Evolutionary conservation across 92 coral and sea anemone species (phyloP).

Genomic region (Zoanthus gigantus): DNA sequence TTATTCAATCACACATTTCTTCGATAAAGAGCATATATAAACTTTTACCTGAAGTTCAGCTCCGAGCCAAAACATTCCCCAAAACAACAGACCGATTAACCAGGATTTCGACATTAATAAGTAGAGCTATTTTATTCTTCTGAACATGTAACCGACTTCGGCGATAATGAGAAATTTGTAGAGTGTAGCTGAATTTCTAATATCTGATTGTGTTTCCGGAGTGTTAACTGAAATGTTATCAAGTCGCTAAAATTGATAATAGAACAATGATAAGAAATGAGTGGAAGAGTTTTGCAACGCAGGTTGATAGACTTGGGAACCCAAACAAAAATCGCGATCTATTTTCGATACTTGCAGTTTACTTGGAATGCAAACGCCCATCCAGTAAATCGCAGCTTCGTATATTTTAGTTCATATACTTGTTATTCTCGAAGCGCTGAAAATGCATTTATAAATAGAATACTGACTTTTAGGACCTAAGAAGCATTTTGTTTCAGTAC

Average conservation of each 20-base stretch:
- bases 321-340: not conserved
- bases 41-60: constrained; percentile 16
- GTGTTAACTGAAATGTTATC: constrained; percentile 39
- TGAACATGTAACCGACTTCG: not conserved
- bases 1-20: too few species aligned
- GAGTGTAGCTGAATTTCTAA: not conserved
- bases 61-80: not conserved
- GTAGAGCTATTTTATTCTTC: not conserved
- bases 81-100: not conserved
- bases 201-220: constrained; percentile 26
- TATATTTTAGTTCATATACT: too few species aligned
- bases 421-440: too few species aligned
- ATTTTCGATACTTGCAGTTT: not conserved
- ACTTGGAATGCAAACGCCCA: not conserved
- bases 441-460: too few species aligned
- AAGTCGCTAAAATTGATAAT: constrained; percentile 30
- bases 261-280: not conserved
- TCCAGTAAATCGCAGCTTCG: too few species aligned
- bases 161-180: not conserved
- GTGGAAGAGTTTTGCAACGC: not conserved
- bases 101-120: not conserved
- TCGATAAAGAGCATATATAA: not conserved
- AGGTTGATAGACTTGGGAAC: not conserved
- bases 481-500: too few species aligned
- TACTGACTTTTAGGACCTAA: too few species aligned